Evolutionary conservation across 2,888 invertebrate species (phyloP).

Genomic region (Anticlea derivata): DNA sequence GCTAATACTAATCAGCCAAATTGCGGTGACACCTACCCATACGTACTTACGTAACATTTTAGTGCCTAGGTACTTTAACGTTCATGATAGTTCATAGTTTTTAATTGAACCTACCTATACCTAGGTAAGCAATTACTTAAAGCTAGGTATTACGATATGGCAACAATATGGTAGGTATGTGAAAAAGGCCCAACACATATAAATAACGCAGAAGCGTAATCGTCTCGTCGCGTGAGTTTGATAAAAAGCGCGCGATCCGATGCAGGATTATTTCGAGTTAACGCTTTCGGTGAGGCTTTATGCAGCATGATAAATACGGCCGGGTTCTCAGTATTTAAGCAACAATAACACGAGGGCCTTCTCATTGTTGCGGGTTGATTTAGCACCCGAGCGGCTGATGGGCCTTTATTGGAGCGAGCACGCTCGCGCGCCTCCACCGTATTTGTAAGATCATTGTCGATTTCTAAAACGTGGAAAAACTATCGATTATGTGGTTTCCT

Average conservation of each 20-base stretch:
- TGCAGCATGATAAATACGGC: conserved; percentile 38
- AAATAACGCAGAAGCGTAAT: conserved; percentile 26
- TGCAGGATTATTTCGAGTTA: conserved; percentile 32
- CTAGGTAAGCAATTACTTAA: too few relatives aligned
- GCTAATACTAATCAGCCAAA: too few relatives aligned
- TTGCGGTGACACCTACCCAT: too few relatives aligned
- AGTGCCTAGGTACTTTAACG: too few relatives aligned
- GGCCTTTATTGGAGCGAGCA: conserved; percentile 36
- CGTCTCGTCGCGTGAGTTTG: conserved; percentile 25
- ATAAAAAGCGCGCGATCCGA: conserved; percentile 29
- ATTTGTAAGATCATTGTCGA: conserved; percentile 14
- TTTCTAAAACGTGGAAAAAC: conserved; percentile 10
- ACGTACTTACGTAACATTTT: too few relatives aligned
- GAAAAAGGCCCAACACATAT: conserved; percentile 11
- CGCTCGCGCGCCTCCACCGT: conserved; percentile 42
- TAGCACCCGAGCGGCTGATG: conserved; percentile 40
- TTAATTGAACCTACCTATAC: too few relatives aligned
- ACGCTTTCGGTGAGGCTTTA: conserved; percentile 34
- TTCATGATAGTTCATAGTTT: too few relatives aligned
- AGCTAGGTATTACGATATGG: too few relatives aligned
- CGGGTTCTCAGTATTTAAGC: conserved; percentile 50
- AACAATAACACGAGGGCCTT: conserved; percentile 48
- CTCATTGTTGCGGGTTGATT: conserved; percentile 46
- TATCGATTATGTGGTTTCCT: not conserved
- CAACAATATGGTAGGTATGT: too few relatives aligned